Percentiles rank a stretch among this genome's conserved stretches.
Conservation (phyloP, 2,888 invertebrate genomes). For the Ommatoiulus sabulosus region DNA sequence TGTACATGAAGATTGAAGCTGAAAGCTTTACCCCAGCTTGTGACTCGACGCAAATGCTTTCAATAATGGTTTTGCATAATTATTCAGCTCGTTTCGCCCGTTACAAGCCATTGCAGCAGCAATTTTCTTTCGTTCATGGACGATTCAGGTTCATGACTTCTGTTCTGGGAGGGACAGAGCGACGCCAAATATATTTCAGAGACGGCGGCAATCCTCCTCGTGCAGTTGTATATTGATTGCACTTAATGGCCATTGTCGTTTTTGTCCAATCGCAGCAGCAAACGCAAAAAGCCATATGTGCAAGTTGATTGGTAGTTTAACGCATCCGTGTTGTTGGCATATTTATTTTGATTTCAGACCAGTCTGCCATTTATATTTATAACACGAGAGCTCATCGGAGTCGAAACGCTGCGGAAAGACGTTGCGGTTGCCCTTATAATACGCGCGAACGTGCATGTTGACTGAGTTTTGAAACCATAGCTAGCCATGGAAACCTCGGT, state of each 20-base stretch:
- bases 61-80: too few species aligned
- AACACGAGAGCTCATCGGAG: not conserved
- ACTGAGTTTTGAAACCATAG: slow-evolving; percentile 9
- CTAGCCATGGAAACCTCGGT: slow-evolving; percentile 22
- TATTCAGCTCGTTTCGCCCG: too few species aligned
- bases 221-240: not conserved
- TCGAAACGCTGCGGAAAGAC: not conserved
- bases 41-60: too few species aligned
- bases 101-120: too few species aligned
- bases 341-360: slow-evolving; percentile 47
- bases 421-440: not conserved
- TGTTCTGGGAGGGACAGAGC: not conserved
- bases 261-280: not conserved
- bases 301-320: slow-evolving; percentile 6
- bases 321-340: slow-evolving; percentile 17
- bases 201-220: not conserved
- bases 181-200: slow-evolving; percentile 35
- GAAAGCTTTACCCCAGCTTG: too few species aligned
- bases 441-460: not conserved
- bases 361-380: slow-evolving; percentile 45
- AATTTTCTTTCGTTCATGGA: not conserved
- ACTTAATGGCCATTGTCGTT: not conserved
- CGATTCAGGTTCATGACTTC: not conserved
- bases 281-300: not conserved
- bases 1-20: too few species aligned